Base-by-base conservation (phyloP, 2,797 vertebrate species). In the Phalanger gymnotis region DNA sequence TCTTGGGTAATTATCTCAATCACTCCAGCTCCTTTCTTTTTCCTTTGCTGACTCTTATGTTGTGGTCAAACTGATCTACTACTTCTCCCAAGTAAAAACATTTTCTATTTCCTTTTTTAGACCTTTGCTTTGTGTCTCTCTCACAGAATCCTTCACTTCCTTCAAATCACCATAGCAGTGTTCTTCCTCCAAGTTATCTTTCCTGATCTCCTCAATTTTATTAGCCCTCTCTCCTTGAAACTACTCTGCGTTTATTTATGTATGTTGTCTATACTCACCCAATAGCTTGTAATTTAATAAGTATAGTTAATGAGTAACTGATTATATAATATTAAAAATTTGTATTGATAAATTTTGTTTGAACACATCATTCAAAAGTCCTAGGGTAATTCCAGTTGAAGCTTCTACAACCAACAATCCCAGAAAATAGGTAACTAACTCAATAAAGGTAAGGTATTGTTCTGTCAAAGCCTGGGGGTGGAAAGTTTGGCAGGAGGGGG, bases 381-480 rank as follows among this genome's bases (percentile, higher is more conserved):
- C 66, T 7, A 81, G n/a, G 16, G 16, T 81, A 40, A 25, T 22
- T 40, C n/a, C 66, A 22, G 14, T 73, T 10, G 7, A 81, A 47
- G 40, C 19, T 25, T 4, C n/a, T 73, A 73, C n/a, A n/a, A 73
- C 58, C 61, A n/a, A 73, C 61, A 40, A 81, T 81, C n/a, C n/a
- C 66, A 40, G n/a, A 81, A 81, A 81, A 73, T 0, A 73, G 19
- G 66, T 40, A 73, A 73, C n/a, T 73, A 40, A 40, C 16, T 81
- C n/a, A 81, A 81, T 73, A 81, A 81, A 81, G 66, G 66, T 40
- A 81, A 81, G n/a, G 66, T 81, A 81, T 81, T 81, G n/a, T 81
- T 81, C 66, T 40, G 19, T 40, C 2, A 6, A 81, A 81, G 19
- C 6, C 66, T 81, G 19, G n/a, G n/a, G n/a, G n/a, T 81, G n/a